A percentile compares a stretch with the other conserved stretches of the same genome.
phyloP scores from a whole-genome alignment of 1,140 invertebrate genomes.

The Aphis gossypii region DNA sequence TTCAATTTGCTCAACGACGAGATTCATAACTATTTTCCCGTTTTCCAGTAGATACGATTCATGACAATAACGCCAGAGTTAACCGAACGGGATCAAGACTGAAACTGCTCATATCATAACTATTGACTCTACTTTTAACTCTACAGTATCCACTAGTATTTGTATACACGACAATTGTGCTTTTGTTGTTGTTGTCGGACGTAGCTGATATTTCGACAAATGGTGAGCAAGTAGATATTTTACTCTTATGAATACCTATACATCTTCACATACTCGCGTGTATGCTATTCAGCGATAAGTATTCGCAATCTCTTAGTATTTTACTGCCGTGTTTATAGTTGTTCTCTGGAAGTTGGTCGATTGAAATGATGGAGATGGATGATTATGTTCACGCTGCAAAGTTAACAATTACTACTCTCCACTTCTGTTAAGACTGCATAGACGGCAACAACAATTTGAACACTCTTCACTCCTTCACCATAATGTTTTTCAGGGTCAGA shows the following conservation, averaged over 20 bases:
- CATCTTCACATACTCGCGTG: background rate
- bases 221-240: background rate
- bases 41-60: background rate
- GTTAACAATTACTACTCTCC: background rate
- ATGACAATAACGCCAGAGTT: background rate
- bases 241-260: background rate
- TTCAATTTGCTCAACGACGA: background rate
- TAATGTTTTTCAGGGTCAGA: slow-evolving; percentile 23
- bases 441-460: background rate
- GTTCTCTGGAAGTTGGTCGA: background rate
- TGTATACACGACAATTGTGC: background rate
- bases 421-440: background rate
- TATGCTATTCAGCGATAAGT: background rate
- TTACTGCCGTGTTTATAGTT: background rate
- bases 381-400: background rate
- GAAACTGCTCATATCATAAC: background rate
- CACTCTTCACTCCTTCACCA: background rate
- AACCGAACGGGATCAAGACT: background rate
- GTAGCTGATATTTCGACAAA: background rate
- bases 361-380: background rate
- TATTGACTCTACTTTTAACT: too few relatives aligned
- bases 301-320: background rate
- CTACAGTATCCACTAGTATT: background rate
- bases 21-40: background rate
- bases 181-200: background rate